Base-by-base conservation (phyloP, 2,888 invertebrate species). In the Agrochola lychnidis region DNA sequence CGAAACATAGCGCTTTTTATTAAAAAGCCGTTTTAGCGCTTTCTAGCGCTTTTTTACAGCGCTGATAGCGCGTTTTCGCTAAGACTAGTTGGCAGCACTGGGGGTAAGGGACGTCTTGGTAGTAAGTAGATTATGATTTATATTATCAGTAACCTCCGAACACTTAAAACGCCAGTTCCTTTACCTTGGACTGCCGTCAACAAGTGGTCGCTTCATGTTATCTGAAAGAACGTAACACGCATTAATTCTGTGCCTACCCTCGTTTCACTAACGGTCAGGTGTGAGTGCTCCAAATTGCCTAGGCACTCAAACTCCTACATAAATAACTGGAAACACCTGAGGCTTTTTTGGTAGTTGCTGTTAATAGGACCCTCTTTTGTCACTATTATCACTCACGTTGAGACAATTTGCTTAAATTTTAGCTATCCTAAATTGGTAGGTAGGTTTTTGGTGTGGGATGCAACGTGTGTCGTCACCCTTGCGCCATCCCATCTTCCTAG, bases 201-300 rank as follows among this genome's bases (percentile, higher is more conserved):
- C 78, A 71, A 85, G 79, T 76, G 78, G 74, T 74, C 75, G 82
- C 42, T 78, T 70, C 40, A 53, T 62, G 67, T 64, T 56, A 40
- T 78, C 63, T 76, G 48, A 84, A 83, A 78, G 80, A 69, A 70
- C 67, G 78, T 73, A 76, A 76, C 73, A 61, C 72, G 53, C 81
- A 86, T 86, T 82, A 84, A 87, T 86, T 82, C 69, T 61, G 30
- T 66, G 56, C 75, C 73, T 82, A 73, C 82, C 82, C 63, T 82
- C 81, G 70, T 87, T 87, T 51, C 70, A 75, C 59, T 80, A 81
- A 79, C 79, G 64, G 87, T 66, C 77, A 79, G 78, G 70, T 36
- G 75, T 73, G 68, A 79, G 85, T 78, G 84, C 82, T 79, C 25
- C 51, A 76, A 82, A 87, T 84, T 79, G 72, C 71, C 70, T 36